Percentiles rank a stretch among this genome's conserved stretches.
phyloP scores from a whole-genome alignment of 2,113 vertebrate species.

The Corvus hawaiiensis region DNA sequence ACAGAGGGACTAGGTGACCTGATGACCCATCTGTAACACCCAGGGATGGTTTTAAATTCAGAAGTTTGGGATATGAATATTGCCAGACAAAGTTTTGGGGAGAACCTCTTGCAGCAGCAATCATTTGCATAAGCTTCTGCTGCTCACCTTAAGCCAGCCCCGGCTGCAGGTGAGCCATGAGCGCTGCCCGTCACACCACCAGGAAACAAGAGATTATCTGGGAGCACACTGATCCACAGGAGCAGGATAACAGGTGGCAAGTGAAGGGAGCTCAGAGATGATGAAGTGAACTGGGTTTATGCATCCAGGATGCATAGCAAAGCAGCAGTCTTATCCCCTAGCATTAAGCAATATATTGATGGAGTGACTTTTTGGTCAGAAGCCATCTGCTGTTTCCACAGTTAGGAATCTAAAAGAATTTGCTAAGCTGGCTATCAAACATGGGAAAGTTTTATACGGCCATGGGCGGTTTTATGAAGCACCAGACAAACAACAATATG shows the following conservation, averaged over 20 bases:
- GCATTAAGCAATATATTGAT: conserved; percentile 35
- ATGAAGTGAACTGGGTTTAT: conserved; percentile 15
- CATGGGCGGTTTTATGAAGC: neutral
- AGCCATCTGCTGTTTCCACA: conserved; percentile 30
- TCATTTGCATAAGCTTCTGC: neutral
- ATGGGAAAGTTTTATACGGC: neutral
- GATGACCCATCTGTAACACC: neutral
- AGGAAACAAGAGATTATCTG: neutral
- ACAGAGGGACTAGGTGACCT: neutral
- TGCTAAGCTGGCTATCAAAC: conserved; percentile 8
- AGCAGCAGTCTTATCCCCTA: conserved; percentile 13
- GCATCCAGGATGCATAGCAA: conserved; percentile 11
- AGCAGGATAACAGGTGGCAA: conserved; percentile 48
- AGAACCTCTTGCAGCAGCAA: neutral
- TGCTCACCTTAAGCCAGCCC: neutral
- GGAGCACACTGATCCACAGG: neutral
- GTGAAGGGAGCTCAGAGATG: conserved; percentile 22
- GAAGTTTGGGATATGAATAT: neutral
- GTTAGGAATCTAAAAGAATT: conserved; percentile 28
- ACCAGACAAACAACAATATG: neutral
- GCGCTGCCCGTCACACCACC: neutral
- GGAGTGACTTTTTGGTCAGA: conserved; percentile 49
- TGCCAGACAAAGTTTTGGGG: neutral
- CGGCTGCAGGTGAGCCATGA: neutral
- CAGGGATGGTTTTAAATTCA: neutral